Percentiles rank a stretch among this genome's conserved stretches.
Evolutionary conservation across 1,140 invertebrate genomes (phyloP).

Genomic region (Pseudomyrmex dendroicus): DNA sequence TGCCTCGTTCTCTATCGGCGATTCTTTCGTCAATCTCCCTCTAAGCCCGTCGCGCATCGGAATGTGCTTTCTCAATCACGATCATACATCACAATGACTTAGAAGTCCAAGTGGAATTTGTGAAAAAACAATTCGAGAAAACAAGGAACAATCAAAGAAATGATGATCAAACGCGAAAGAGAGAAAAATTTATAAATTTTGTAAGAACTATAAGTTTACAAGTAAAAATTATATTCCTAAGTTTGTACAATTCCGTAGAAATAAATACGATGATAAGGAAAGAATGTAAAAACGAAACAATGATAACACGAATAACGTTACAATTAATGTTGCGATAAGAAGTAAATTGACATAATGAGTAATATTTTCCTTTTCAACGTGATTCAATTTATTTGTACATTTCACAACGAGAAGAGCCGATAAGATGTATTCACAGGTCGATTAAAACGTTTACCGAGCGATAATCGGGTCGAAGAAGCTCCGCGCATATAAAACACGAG

Average conservation of each 20-base stretch:
- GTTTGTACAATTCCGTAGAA: not conserved
- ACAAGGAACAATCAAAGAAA: not conserved
- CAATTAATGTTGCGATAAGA: not conserved
- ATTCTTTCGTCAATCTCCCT: not conserved
- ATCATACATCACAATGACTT: not conserved
- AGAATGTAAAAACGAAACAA: not conserved
- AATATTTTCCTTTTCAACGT: constrained; percentile 5
- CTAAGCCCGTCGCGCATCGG: constrained; percentile 21
- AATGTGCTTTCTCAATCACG: not conserved
- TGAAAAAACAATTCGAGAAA: not conserved
- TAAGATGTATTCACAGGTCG: not conserved
- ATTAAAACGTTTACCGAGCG: not conserved
- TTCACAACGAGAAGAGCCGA: not conserved
- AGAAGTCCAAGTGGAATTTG: not conserved
- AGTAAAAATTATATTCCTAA: no score
- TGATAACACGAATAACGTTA: not conserved
- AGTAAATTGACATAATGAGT: not conserved
- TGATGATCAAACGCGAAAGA: no score
- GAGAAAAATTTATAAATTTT: not conserved
- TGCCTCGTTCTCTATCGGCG: constrained; percentile 15
- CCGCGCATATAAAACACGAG: not conserved
- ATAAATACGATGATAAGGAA: not conserved
- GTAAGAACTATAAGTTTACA: no score
- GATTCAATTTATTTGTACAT: not conserved
- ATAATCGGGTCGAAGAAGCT: not conserved